Evolutionary conservation across 1,140 invertebrate species (phyloP), one percentile per base, ranked within the genome.

Genomic region (Atta colombica): DNA sequence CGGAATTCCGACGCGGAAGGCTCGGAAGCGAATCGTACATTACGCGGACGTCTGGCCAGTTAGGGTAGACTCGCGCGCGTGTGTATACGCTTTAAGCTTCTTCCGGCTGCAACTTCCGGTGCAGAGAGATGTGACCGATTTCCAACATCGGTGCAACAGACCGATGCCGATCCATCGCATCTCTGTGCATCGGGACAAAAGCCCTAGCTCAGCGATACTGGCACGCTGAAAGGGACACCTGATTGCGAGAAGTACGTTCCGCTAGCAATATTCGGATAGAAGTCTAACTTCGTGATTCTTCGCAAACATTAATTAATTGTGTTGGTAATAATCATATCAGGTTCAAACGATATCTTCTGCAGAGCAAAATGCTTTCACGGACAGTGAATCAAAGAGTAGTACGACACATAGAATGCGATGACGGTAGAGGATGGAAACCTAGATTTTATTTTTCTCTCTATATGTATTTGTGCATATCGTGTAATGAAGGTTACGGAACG

Each of bases 301-400:
- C 69, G 28, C 65, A n/a, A 86, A 71, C 66, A 45, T 87, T 87
- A 87, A 87, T 87, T 87, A 82, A 31, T 45, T 69, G 53, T 31
- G 21, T 45, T 81, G 61, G 80, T 82, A 87, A 71, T 58, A 87
- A 65, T 82, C 45, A 45, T 71, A 53, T 10, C 12, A 21, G 82
- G 3, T 21, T 25, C 80, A 3, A n/a, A 28, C n/a, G 69, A 51
- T 74, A 35, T 74, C 55, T 39, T 25, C 3, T 35, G 35, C 21
- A 14, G 16, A 25, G 28, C 35, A 14, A 63, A 84, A 75, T 18
- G 80, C 7, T 39, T 49, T n/a, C 58, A 16, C n/a, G 45, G n/a
- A 1, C 18, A 53, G n/a, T 18, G 18, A 39, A 25, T 71, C 51
- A 63, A 51, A 82, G 21, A 0, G 14, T 10, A 21, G 8, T 49